Conservation (phyloP, 2,113 vertebrate species). For the pig (Sus scrofa) region DNA sequence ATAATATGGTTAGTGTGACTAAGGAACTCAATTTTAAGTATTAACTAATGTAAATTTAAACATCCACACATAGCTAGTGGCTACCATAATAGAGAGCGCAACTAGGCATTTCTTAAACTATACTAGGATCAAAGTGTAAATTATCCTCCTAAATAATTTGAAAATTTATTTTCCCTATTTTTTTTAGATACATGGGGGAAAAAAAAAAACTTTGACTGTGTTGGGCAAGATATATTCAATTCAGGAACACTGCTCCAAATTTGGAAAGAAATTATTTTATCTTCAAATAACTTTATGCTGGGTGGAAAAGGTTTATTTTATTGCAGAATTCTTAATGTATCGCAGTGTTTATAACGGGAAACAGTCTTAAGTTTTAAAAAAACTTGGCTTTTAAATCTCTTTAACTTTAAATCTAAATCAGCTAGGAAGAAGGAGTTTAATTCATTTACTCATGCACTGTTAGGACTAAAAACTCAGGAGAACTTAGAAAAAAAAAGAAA, state of each 20-base stretch:
- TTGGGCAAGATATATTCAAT: background rate
- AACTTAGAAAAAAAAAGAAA: background rate
- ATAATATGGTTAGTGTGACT: background rate
- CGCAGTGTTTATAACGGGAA: background rate
- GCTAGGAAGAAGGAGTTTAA: background rate
- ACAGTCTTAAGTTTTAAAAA: background rate
- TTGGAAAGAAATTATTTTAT: background rate
- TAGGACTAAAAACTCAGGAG: background rate
- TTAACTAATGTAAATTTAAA: slow-evolving; percentile 25
- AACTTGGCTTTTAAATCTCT: background rate
- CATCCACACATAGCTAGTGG: background rate
- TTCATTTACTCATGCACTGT: background rate
- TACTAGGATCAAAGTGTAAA: background rate
- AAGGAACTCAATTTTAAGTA: background rate
- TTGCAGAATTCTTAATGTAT: background rate
- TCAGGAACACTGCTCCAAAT: slow-evolving; percentile 13
- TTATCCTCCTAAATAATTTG: background rate
- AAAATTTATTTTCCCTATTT: slow-evolving; percentile 6
- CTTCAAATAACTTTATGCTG: slow-evolving; percentile 19
- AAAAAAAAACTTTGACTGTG: background rate
- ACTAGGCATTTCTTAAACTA: slow-evolving; percentile 29
- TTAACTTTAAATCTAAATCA: background rate
- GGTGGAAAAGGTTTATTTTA: background rate
- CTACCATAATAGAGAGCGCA: background rate
- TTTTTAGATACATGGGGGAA: background rate